Conservation (phyloP, 2,888 invertebrate species). For the Brachynemurus nebulosus region DNA sequence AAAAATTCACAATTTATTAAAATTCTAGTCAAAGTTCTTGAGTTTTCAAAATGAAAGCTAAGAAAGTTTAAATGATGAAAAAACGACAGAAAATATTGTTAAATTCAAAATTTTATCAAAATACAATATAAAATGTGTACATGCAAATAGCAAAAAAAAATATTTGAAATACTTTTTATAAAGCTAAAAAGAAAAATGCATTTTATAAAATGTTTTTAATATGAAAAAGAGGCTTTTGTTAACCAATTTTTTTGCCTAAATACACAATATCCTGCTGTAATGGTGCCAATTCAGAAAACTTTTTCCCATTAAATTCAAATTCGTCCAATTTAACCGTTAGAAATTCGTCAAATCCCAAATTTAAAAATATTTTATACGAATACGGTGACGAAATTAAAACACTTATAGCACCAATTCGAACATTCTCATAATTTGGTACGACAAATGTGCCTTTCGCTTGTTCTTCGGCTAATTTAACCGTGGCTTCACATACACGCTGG, state of each 20-base stretch:
- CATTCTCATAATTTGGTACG: not conserved
- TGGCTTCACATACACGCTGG: conserved; percentile 35
- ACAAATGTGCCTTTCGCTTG: conserved; percentile 16
- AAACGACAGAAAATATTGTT: too few relatives aligned
- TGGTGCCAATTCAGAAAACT: conserved; percentile 42
- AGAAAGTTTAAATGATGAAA: too few relatives aligned
- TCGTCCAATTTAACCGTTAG: conserved; percentile 37
- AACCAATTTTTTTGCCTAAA: conserved; percentile 11
- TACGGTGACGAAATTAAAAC: conserved; percentile 43
- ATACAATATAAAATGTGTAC: too few relatives aligned
- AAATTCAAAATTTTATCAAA: too few relatives aligned
- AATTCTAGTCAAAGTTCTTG: too few relatives aligned
- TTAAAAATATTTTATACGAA: conserved; percentile 44
- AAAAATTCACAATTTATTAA: too few relatives aligned
- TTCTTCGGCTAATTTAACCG: conserved; percentile 37
- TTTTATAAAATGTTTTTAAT: too few relatives aligned
- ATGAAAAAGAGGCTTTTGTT: too few relatives aligned
- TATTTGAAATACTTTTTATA: too few relatives aligned
- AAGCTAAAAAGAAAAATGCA: too few relatives aligned
- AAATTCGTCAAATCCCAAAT: conserved; percentile 38
- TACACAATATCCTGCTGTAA: conserved; percentile 20
- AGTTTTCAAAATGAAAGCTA: too few relatives aligned
- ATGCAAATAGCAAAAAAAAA: too few relatives aligned
- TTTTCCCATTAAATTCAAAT: conserved; percentile 41
- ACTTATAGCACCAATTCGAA: conserved; percentile 29